These are phyloP conservation scores for Brachyptera putata DNA, from an alignment of 2,888 invertebrate genomes.

Conservation along the genomic window DNA sequence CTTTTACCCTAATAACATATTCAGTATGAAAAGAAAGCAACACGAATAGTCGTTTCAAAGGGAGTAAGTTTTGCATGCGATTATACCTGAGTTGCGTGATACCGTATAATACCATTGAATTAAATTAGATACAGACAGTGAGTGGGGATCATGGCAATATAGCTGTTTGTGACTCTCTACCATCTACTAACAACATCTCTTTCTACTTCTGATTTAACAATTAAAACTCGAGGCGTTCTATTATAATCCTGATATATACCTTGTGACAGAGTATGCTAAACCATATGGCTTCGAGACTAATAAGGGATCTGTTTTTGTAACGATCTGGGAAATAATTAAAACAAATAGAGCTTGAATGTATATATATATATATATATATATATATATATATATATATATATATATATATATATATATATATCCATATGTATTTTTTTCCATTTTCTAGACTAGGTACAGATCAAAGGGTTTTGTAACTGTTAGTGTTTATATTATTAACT, in stretches of 20 bases:
- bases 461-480: slow-evolving; percentile 5
- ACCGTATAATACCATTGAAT: background rate
- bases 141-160: background rate
- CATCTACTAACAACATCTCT: background rate
- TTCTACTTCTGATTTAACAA: slow-evolving; percentile 17
- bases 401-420: too few species aligned
- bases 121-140: slow-evolving; percentile 2
- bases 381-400: too few species aligned
- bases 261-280: background rate
- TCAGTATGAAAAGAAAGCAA: too few species aligned
- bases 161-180: background rate
- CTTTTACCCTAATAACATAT: too few species aligned
- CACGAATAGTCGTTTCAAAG: too few species aligned
- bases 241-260: slow-evolving; percentile 9
- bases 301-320: background rate
- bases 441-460: background rate
- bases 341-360: too few species aligned
- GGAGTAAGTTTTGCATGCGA: slow-evolving; percentile 8
- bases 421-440: background rate
- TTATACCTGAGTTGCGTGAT: background rate
- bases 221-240: slow-evolving; percentile 4
- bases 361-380: too few species aligned
- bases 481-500: too few species aligned
- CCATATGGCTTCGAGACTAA: background rate
- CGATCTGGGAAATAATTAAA: slow-evolving; percentile 2